Base-by-base conservation (phyloP, 2,888 invertebrate species). In the Cremastinae sp. region DNA sequence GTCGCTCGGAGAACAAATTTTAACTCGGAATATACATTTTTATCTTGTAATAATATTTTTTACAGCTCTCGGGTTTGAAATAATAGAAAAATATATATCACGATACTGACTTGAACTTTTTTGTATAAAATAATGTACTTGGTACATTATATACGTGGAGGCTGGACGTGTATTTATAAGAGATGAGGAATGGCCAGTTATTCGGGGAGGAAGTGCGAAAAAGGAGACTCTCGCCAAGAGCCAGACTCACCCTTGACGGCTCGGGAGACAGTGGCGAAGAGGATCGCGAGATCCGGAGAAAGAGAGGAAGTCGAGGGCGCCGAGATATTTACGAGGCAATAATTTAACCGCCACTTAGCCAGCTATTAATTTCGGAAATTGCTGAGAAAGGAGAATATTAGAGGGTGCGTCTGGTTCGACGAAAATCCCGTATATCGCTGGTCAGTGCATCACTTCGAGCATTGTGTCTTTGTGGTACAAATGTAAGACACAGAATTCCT, bases 301-400 rank as follows among this genome's bases (percentile, higher is more conserved):
- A 58, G 75, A 39, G 82, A 77, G 80, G 71, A 78, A 79, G 82
- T 78, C 80, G 84, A 85, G 85, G 85, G 86, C 84, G 84, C 82
- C 78, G 81, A 83, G 87, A 89, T 89, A 89, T 89, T 89, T 89
- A 89, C 88, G 89, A 88, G 88, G 89, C 87, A 88, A 89, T 89
- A 89, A 89, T 89, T 89, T 89, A 89, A 88, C 88, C 88, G 87
- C 86, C 89, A 89, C 89, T 89, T 89, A 89, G 88, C 83, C 85
- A 81, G 87, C 89, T 89, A 89, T 89, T 89, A 89, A 89, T 89
- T 89, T 88, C 84, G 85, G 85, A 86, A 88, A 88, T 89, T 85
- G 88, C 87, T 86, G 88, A 87, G 89, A 87, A 88, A 87, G 88
- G 82, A 83, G 84, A 81, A 85, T 83, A 82, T 82, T 80, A 81